Percentiles rank a stretch among this genome's conserved stretches.
These are phyloP conservation scores for Cephalopachus bancanus DNA, from an alignment of 2,797 vertebrate genomes.

Conservation along the genomic window DNA sequence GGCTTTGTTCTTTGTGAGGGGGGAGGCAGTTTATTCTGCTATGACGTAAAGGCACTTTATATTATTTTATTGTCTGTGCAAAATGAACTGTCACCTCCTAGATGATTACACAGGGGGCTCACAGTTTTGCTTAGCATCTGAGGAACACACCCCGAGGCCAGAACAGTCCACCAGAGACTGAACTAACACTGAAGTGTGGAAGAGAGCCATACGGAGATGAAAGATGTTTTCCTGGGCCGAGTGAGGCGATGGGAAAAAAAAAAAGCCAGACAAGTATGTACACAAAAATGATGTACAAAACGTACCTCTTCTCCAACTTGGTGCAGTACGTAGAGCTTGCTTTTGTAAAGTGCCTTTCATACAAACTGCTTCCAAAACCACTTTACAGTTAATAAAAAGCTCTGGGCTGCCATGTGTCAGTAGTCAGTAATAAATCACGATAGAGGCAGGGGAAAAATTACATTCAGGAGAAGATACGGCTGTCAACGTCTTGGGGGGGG, in stretches of 20 bases:
- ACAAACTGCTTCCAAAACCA: constrained; percentile 63
- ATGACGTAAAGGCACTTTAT: constrained; percentile 65
- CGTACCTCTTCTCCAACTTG: constrained; percentile 26
- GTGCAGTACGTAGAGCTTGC: background rate
- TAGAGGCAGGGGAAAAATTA: background rate
- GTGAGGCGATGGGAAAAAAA: constrained; percentile 77
- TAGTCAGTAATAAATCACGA: constrained; percentile 2
- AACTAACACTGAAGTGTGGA: constrained; percentile 3
- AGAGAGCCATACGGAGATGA: constrained; percentile 62
- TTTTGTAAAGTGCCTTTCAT: constrained; percentile 63
- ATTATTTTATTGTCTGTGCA: constrained; percentile 71
- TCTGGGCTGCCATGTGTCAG: background rate
- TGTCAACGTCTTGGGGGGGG: background rate
- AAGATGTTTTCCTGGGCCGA: constrained; percentile 46
- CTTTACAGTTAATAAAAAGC: constrained; percentile 67
- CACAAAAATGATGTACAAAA: constrained; percentile 13
- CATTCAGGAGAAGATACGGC: background rate
- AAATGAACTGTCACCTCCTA: constrained; percentile 60
- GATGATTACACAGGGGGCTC: constrained; percentile 11
- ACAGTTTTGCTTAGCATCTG: constrained; percentile 23
- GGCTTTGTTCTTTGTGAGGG: constrained; percentile 57
- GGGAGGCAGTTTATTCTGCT: background rate
- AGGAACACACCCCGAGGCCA: constrained; percentile 51
- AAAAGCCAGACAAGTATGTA: constrained; percentile 59
- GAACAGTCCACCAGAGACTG: constrained; percentile 46